These are phyloP conservation scores for Octomys mimax DNA, from an alignment of 2,797 vertebrate genomes.

Conservation along the genomic window DNA sequence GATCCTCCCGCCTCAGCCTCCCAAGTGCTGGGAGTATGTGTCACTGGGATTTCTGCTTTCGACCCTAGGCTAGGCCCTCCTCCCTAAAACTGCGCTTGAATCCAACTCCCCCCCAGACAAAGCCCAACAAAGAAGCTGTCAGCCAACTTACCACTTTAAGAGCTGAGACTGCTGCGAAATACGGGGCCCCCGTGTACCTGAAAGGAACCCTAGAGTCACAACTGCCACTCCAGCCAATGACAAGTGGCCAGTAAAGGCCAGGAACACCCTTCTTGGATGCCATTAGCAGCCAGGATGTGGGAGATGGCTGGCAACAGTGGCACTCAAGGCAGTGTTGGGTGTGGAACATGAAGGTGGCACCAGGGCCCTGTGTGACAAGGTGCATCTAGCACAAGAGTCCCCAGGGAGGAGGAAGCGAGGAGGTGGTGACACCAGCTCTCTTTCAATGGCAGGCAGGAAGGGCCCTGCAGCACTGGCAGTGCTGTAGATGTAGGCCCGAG, in stretches of 20 bases:
- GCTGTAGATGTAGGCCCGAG: background rate
- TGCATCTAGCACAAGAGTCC: background rate
- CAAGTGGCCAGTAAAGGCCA: background rate
- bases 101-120: background rate
- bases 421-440: background rate
- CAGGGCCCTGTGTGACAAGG: background rate
- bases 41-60: background rate
- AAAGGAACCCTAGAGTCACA: conserved; percentile 69
- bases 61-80: background rate
- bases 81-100: background rate
- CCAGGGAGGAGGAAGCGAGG: background rate
- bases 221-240: background rate
- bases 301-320: background rate
- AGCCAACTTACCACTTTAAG: conserved; percentile 95
- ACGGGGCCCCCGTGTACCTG: conserved; percentile 98
- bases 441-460: background rate
- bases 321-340: background rate
- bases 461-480: background rate
- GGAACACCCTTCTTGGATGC: background rate
- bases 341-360: background rate
- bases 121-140: background rate
- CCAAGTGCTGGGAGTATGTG: background rate
- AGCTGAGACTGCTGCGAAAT: conserved; percentile 98
- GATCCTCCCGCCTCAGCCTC: background rate
- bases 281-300: background rate